phyloP scores from a whole-genome alignment of 2,113 vertebrate genomes.

The Dicaeum eximium region DNA sequence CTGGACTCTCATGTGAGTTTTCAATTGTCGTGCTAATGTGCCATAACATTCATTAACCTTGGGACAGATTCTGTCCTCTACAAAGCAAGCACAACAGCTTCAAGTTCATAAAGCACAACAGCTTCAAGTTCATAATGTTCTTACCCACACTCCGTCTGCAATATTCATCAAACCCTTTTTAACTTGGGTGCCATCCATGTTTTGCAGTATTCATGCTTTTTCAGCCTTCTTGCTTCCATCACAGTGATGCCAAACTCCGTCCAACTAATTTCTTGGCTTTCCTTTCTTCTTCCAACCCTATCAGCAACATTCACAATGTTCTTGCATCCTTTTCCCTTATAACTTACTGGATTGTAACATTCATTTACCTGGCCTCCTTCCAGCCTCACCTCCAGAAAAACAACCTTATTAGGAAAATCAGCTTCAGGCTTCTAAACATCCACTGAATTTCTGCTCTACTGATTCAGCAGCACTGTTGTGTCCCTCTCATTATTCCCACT shows the following conservation, averaged over 20 bases:
- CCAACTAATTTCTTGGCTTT: background rate
- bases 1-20: background rate
- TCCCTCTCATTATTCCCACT: background rate
- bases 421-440: background rate
- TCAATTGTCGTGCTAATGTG: background rate
- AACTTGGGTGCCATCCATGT: conserved; percentile 26
- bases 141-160: conserved; percentile 12
- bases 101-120: background rate
- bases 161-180: conserved; percentile 28
- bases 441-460: background rate
- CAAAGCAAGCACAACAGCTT: background rate
- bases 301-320: background rate
- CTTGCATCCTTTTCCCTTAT: background rate
- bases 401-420: background rate
- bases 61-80: background rate
- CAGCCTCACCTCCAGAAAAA: background rate
- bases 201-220: conserved; percentile 16
- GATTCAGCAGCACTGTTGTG: background rate
- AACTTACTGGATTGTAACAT: background rate
- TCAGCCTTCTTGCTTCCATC: conserved; percentile 10
- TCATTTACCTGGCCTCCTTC: background rate
- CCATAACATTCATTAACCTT: conserved; percentile 33
- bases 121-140: conserved; percentile 8
- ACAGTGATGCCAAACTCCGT: background rate
- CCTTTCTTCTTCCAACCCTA: background rate